Conservation (phyloP, 2,797 vertebrate species). For the Borostomias antarcticus region DNA sequence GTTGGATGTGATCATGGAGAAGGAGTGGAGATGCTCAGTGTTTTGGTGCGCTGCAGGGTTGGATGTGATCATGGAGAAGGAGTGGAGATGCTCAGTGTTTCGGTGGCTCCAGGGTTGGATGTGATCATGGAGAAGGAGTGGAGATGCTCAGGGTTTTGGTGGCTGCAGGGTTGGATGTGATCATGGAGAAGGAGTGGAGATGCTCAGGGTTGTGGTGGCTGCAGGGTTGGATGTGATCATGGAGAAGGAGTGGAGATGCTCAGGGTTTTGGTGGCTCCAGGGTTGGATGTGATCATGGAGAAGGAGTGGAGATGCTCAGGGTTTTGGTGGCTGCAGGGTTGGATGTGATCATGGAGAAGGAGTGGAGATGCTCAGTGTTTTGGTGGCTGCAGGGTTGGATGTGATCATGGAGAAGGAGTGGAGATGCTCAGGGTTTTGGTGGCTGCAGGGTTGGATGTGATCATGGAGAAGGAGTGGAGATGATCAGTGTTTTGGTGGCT, state of each 20-base stretch:
- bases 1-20: constrained; percentile 79
- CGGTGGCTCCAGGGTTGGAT: constrained; percentile 77
- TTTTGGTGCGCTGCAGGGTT: constrained; percentile 73
- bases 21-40: background rate
- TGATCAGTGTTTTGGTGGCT: constrained; percentile 9
- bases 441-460: constrained; percentile 78
- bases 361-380: constrained; percentile 3
- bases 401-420: constrained; percentile 74
- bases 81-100: constrained; percentile 3
- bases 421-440: constrained; percentile 6
- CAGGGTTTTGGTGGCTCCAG: constrained; percentile 60
- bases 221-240: constrained; percentile 82
- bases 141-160: constrained; percentile 6
- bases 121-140: constrained; percentile 74
- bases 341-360: constrained; percentile 78
- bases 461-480: constrained; percentile 71
- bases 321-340: constrained; percentile 73
- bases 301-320: constrained; percentile 35
- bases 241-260: constrained; percentile 50
- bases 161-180: constrained; percentile 78
- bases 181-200: constrained; percentile 71
- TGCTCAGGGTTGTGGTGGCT: constrained; percentile 8
- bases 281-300: constrained; percentile 79
- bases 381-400: constrained; percentile 77
- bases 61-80: constrained; percentile 78